Base-by-base conservation (phyloP, 2,113 vertebrate genomes). In the Cygnus atratus region DNA sequence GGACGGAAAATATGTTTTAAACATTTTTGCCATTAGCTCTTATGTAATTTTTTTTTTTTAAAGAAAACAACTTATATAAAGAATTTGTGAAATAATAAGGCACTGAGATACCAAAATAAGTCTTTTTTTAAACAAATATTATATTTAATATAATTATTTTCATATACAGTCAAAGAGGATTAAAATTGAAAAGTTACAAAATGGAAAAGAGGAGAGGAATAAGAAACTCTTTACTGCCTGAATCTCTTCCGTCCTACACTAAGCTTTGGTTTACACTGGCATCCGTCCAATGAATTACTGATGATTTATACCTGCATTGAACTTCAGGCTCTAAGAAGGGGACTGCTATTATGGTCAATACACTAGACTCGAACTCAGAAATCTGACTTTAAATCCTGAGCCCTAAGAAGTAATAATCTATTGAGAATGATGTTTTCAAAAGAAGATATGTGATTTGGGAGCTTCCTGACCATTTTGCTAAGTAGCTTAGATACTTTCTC, bases 231-330 rank as follows among this genome's bases (percentile, higher is more conserved):
- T 87, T 87, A 82, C 19, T 61, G 41, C 68, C 37, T 92, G 46
- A 92, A 61, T 81, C 33, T 92, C 70, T 84, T 92, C 61, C 0
- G 1, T 65, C 46, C 68, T 81, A 39, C 26, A 63, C 1, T 39
- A 31, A 83, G 37, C 26, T 84, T 92, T 86, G 16, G 57, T 92
- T 95, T 92, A 92, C 39, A 50, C 17, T 96, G 90, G 88, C 88
- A 57, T 78, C 19, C 84, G 26, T 94, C 88, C 94, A 95, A 58
- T 48, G 50, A 9, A 57, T 86, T 88, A 33, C 76, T 84, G 59
- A 31, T 93, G 85, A 95, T 93, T 96, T 96, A 93, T 90, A 84
- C 61, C 61, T 86, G 61, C 77, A 86, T 74, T 87, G 83, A 92
- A 52, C 67, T 68, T 88, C 37, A 81, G 0, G 54, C 35, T 85